Base-by-base conservation (phyloP, 2,888 invertebrate genomes). In the Drosophila vallismaia region DNA sequence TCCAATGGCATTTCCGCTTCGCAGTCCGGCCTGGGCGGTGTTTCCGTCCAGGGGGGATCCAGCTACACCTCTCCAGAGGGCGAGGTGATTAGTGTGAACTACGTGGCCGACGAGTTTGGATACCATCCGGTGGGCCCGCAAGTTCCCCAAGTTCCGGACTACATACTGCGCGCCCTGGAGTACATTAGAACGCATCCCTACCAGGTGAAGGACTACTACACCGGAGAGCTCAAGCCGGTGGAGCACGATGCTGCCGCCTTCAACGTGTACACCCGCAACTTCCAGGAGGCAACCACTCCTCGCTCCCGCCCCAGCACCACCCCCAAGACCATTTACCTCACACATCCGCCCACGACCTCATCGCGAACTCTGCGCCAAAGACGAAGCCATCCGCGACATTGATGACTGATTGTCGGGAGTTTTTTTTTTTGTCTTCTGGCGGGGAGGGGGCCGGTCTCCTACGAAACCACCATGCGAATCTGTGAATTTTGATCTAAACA, bases 171-270 rank as follows among this genome's bases (percentile, higher is more conserved):
- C 12, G 53, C 90, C 1, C 51, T 89, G 69, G 89, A 88, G 44
- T 89, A 89, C 31, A 89, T 89, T 44, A 81, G 89, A n/a, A 76
- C 77, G 19, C 89, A 89, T 84, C 89, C 89, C 7, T 89, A 84
- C 40, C 56, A 89, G 48, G 72, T 89, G 26, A 79, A 68, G 63
- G 83, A 85, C 50, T 80, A 89, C 55, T 86, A 88, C 29, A 89
- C 85, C 7, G 88, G 89, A 14, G 79, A 88, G 53, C 54, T 84
- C 0, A 88, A 76, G 64, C 64, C 76, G 7, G 77, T 78, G 24
- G 71, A 77, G 24, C 86, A 81, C 40, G 81, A 84, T 48, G 82
- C 81, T 9, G 86, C 79, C 29, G 84, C 84, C 9, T 84, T 84
- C 12, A 81, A 86, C 49, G 79, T 81, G 6, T 83, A 86, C 28